These are phyloP conservation scores for Melopsittacus undulatus DNA, from an alignment of 2,797 vertebrate species.

Conservation along the genomic window DNA sequence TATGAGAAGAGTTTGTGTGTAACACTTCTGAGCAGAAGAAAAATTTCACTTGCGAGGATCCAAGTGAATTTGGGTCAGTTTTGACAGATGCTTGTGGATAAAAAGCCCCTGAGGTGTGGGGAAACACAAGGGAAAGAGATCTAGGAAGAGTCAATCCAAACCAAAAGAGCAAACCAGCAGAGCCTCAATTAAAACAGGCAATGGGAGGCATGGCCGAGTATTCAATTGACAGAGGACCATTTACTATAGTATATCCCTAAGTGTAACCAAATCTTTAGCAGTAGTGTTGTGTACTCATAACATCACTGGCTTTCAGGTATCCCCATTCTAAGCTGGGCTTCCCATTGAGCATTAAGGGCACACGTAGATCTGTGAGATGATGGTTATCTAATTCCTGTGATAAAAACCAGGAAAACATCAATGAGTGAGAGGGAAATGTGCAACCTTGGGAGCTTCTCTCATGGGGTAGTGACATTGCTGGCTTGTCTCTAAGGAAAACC, in stretches of 20 bases:
- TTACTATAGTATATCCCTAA: neutral
- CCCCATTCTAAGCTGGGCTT: conserved; percentile 14
- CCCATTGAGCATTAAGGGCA: conserved; percentile 33
- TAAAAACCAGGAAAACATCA: neutral
- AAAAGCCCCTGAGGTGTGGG: neutral
- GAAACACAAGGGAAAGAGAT: neutral
- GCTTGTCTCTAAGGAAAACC: neutral
- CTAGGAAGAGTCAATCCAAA: neutral
- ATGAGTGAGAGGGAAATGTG: neutral
- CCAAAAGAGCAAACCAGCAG: conserved; percentile 30
- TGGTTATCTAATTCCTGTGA: conserved; percentile 3
- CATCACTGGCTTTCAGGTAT: conserved; percentile 36
- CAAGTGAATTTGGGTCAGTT: neutral
- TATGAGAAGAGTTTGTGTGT: neutral
- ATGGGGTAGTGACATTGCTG: neutral
- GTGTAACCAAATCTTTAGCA: conserved; percentile 54
- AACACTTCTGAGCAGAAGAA: neutral
- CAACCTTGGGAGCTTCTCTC: neutral
- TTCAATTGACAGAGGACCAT: conserved; percentile 11
- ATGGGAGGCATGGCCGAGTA: neutral
- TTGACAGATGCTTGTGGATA: neutral
- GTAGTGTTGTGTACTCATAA: conserved; percentile 22
- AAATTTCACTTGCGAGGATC: neutral
- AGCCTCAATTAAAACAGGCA: conserved; percentile 41
- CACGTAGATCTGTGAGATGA: neutral